Evolutionary conservation across 1,140 invertebrate species (phyloP).

Genomic region (Oscheius sp.): DNA sequence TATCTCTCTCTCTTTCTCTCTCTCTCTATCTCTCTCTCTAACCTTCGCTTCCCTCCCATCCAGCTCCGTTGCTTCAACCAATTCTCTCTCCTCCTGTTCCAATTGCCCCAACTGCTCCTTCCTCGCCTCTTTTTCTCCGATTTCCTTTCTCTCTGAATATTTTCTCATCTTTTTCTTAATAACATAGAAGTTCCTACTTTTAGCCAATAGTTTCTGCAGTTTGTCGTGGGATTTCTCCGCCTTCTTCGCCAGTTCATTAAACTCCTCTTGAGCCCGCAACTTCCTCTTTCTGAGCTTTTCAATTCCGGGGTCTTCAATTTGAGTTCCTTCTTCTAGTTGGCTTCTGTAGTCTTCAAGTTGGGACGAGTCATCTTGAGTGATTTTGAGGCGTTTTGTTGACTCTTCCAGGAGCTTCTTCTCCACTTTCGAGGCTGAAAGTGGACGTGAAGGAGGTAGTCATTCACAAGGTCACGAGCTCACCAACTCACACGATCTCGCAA

Average conservation of each 20-base stretch:
- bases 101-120: not conserved
- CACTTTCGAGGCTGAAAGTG: not conserved
- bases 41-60: not conserved
- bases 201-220: not conserved
- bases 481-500: no score
- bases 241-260: not conserved
- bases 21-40: not conserved
- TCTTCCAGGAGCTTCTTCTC: constrained; percentile 8
- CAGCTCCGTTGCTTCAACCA: not conserved
- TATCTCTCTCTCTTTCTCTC: not conserved
- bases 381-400: not conserved
- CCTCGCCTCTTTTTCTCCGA: not conserved
- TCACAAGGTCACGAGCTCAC: no score
- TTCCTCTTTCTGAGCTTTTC: not conserved
- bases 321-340: no score
- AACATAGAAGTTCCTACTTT: not conserved
- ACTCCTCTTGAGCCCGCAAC: not conserved
- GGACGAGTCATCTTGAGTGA: no score
- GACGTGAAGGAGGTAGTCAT: no score
- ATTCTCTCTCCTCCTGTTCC: not conserved
- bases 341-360: no score
- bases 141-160: not conserved
- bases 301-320: no score
- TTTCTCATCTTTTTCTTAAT: not conserved
- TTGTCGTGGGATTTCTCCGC: not conserved